Evolutionary conservation across 2,113 vertebrate species (phyloP), one percentile per base, ranked within the genome.

Genomic region (Syngnathus typhle): DNA sequence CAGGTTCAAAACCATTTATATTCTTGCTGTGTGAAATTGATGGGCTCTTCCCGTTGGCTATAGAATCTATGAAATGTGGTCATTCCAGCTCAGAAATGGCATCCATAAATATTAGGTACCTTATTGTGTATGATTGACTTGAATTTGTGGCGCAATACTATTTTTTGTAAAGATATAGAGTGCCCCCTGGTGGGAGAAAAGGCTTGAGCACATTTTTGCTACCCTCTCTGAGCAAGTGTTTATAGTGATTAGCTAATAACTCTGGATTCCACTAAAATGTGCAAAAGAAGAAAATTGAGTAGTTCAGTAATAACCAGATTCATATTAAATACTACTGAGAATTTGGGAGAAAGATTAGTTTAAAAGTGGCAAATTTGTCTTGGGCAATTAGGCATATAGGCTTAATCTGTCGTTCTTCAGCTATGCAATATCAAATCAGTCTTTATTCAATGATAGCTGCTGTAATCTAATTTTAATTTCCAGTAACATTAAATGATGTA

Each of bases 131-230:
- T 5, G 32, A 68, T 19, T 51, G 19, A 32, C 10, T 12, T 36
- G 15, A 51, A 60, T 21, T n/a, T 65, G 32, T 49, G 11, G 1
- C 9, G 4, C 3, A 18, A 5, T 43, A 2, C 13, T 21, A 0
- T 59, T 7, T 11, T 68, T 61, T 1, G n/a, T 38, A 54, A 23
- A 64, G 81, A 58, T 64, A 23, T 65, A 85, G 32, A 81, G 69
- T 83, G 84, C 69, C 83, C 81, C 73, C 88, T 85, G 60, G 83
- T 85, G 88, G 83, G 71, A 15, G 13, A 6, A 32, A 60, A 54
- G 15, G 41, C 77, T 72, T 38, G 23, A 21, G 1, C n/a, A 18
- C 61, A 0, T 5, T 10, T 47, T 51, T 52, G 37, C 6, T 11
- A 36, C 27, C 13, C 5, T 52, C 21, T 36, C 12, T 3, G 6